phyloP scores from a whole-genome alignment of 2,888 invertebrate genomes.

The Linyphia triangularis region DNA sequence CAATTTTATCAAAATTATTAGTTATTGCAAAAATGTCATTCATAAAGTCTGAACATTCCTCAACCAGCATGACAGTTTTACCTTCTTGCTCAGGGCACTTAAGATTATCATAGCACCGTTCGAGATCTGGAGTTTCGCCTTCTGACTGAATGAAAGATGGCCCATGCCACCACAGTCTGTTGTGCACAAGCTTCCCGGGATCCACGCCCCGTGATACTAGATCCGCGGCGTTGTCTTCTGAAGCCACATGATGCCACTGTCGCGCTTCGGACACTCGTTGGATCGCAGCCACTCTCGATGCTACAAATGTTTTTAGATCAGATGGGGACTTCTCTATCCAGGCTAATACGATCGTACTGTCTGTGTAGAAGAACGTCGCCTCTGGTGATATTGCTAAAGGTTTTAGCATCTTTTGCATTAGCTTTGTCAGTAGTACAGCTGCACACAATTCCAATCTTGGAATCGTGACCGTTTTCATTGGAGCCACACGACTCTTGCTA shows the following conservation, averaged over 20 bases:
- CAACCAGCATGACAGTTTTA: constrained; percentile 1
- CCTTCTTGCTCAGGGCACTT: background rate
- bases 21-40: background rate
- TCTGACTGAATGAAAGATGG: constrained; percentile 3
- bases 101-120: background rate
- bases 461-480: background rate
- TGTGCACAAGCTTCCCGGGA: background rate
- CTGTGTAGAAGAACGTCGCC: background rate
- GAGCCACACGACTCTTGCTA: background rate
- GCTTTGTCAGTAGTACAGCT: background rate
- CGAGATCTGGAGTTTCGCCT: background rate
- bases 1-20: background rate
- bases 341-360: constrained; percentile 11
- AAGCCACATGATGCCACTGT: constrained; percentile 27
- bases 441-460: background rate
- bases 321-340: constrained; percentile 1
- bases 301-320: constrained; percentile 18
- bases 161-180: background rate
- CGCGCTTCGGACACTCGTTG: background rate
- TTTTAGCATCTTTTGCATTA: background rate
- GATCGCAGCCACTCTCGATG: background rate
- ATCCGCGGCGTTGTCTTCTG: background rate
- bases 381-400: background rate
- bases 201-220: background rate
- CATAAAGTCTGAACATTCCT: no score